Percentiles rank a stretch among this genome's conserved stretches.
phyloP scores from a whole-genome alignment of 2,797 vertebrate genomes.

The Natrix natrix region DNA sequence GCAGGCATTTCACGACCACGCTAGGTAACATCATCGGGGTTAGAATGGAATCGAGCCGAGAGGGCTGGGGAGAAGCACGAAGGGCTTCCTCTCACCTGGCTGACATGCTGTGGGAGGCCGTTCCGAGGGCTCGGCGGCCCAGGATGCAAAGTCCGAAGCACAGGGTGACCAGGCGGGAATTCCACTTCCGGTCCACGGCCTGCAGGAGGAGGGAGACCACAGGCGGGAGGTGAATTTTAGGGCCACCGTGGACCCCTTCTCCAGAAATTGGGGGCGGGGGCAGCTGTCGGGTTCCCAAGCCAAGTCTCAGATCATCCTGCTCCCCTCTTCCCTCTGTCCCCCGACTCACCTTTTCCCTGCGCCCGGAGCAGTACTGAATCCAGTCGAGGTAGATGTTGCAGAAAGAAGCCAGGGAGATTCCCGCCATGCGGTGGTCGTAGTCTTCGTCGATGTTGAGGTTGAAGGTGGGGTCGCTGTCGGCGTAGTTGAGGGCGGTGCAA shows the following conservation, averaged over 20 bases:
- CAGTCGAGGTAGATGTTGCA: slow-evolving; percentile 67
- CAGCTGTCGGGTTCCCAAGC: not conserved
- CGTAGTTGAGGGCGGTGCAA: slow-evolving; percentile 58
- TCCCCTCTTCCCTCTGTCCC: no score
- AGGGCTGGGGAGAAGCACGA: no score
- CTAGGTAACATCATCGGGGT: no score
- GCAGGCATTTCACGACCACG: no score
- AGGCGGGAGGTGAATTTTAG: not conserved
- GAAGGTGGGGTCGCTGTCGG: slow-evolving; percentile 70
- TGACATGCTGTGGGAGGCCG: slow-evolving; percentile 90
- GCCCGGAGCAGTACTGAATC: slow-evolving; percentile 70
- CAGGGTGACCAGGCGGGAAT: slow-evolving; percentile 84
- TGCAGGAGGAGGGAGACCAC: slow-evolving; percentile 36
- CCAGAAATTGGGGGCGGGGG: not conserved
- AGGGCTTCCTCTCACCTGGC: slow-evolving; percentile 75
- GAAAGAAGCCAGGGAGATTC: slow-evolving; percentile 66
- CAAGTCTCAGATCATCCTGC: not conserved
- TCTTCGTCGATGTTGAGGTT: slow-evolving; percentile 71
- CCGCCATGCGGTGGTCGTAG: slow-evolving; percentile 66
- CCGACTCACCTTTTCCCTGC: slow-evolving; percentile 56
- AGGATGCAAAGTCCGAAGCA: slow-evolving; percentile 89
- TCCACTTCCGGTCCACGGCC: slow-evolving; percentile 83
- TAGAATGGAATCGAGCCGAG: no score
- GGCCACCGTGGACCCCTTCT: fast-evolving
- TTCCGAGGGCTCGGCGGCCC: slow-evolving; percentile 86